A percentile compares a stretch with the other conserved stretches of the same genome.
These are phyloP conservation scores for cattle (Bos taurus) DNA, from an alignment of 2,113 vertebrate species.

Conservation along the genomic window DNA sequence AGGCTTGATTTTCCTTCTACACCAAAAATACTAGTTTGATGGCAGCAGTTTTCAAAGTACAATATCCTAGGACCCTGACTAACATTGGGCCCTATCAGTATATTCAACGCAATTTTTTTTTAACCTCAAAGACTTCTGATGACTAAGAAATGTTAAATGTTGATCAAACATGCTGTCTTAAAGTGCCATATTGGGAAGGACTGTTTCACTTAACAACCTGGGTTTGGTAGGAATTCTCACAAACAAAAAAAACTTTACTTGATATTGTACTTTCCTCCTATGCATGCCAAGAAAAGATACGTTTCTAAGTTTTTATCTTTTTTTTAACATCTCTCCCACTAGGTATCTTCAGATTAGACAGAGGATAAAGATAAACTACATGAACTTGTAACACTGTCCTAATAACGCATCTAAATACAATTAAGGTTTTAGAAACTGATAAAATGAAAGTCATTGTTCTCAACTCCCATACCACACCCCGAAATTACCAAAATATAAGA, in stretches of 20 bases:
- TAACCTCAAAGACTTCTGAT: constrained; percentile 26
- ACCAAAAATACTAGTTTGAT: constrained; percentile 53
- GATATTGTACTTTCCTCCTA: not conserved
- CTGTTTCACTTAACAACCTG: not conserved
- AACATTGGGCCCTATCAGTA: constrained; percentile 1
- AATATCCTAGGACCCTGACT: constrained; percentile 3
- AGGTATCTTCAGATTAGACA: not conserved
- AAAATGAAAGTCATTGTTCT: not conserved
- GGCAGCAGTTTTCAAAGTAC: constrained; percentile 45
- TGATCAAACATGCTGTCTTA: not conserved
- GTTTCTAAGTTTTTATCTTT: not conserved
- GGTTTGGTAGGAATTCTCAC: not conserved
- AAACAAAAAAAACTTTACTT: not conserved
- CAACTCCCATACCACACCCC: not conserved
- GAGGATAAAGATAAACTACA: not conserved
- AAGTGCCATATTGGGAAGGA: not conserved
- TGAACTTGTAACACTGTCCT: not conserved
- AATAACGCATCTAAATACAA: not conserved
- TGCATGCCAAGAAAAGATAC: not conserved
- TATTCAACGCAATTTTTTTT: not conserved
- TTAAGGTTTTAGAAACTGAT: not conserved
- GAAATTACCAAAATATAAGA: not conserved
- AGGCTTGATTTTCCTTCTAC: constrained; percentile 47
- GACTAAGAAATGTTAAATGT: constrained; percentile 17
- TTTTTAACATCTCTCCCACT: not conserved